Percentiles rank a stretch among this genome's conserved stretches.
Conservation (phyloP, 2,113 vertebrate species). For the Vidua chalybeata region DNA sequence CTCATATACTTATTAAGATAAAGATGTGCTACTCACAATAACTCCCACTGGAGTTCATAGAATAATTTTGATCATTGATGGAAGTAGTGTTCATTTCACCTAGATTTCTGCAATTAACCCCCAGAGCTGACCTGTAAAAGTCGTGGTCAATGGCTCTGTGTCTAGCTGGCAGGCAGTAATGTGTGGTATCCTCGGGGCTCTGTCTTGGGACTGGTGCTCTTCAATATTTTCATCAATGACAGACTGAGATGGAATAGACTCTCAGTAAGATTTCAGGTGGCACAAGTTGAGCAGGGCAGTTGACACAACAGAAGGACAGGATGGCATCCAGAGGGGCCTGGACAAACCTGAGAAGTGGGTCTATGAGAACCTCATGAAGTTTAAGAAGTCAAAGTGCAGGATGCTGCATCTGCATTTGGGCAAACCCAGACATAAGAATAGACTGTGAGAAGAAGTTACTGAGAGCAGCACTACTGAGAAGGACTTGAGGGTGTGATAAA, state of each 20-base stretch:
- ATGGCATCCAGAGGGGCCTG: not conserved
- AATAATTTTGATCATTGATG: not conserved
- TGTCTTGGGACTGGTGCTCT: not conserved
- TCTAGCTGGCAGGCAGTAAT: too few species aligned
- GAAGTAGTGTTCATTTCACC: not conserved
- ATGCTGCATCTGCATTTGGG: not conserved
- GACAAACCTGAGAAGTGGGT: not conserved
- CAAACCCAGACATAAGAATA: not conserved
- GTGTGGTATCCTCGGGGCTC: not conserved
- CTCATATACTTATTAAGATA: not conserved
- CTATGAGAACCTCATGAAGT: not conserved
- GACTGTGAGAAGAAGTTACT: not conserved
- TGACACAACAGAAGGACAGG: not conserved
- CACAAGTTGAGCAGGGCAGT: not conserved
- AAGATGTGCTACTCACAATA: not conserved
- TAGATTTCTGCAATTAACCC: not conserved
- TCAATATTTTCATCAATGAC: not conserved
- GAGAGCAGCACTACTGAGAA: not conserved
- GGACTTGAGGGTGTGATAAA: not conserved
- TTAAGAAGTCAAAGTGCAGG: not conserved
- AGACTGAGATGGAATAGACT: not conserved
- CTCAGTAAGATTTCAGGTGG: not conserved
- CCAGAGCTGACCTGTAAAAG: not conserved
- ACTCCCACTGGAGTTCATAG: not conserved
- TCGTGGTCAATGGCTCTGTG: rapidly evolving